Base-by-base conservation (phyloP, 2,113 vertebrate genomes). In the Entelurus aequoreus region DNA sequence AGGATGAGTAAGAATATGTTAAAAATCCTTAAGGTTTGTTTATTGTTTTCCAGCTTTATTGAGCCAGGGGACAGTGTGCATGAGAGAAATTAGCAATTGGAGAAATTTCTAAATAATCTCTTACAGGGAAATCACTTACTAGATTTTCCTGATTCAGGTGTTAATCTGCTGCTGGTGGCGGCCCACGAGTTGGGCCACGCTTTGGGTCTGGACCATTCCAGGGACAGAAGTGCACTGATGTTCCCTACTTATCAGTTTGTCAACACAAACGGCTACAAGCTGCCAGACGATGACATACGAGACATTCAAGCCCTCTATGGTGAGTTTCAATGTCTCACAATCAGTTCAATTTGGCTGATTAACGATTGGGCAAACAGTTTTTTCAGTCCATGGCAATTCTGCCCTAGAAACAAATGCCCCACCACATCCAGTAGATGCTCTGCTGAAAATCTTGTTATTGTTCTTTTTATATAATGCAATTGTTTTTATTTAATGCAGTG, bases 141-240 rank as follows among this genome's bases (percentile, higher is more conserved):
- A 28, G 28, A 3, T 28, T 46, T 46, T 3, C 2, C 42, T 46
- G 42, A 46, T 46, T 46, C 3, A 94, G 92, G 86, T 37, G 62
- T 61, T 0, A 93, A 93, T 65, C 64, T 94, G 62, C 87, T 94
- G 62, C 81, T 92, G 63, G 90, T 94, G 64, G 93, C 92, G 14
- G 90, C 89, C 21, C 92, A 92, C 75, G 93, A 95, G 67, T 87
- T 94, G 71, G 93, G 93, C 16, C 93, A 94, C 37, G 93, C 93
- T 21, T 74, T 95, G 59, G 93, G 92, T 61, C 88, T 94, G 55
- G 83, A 62, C 35, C 93, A 94, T 84, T 94, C 91, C 1, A 70
- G 59, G 15, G 63, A 93, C 35, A 37, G 40, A 36, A 61, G 72
- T 0, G 90, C 91, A 21, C 64, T 95, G 57, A 95, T 94, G 92